Evolutionary conservation across 2,797 vertebrate species (phyloP).

Genomic region (Peromyscus attwateri): DNA sequence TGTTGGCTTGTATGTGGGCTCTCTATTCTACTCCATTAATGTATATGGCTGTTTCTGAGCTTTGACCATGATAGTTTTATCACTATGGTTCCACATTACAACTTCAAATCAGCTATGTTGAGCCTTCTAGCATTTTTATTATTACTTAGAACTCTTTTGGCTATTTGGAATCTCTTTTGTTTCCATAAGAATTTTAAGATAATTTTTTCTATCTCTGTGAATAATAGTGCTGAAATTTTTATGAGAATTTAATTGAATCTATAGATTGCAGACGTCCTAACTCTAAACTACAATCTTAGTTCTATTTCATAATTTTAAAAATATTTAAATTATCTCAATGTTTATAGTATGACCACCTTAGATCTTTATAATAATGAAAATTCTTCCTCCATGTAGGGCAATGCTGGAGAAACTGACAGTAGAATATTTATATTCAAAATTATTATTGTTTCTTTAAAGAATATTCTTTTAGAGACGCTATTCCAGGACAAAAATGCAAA

Average conservation of each 20-base stretch:
- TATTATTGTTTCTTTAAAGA: not conserved
- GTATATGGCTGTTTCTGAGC: not conserved
- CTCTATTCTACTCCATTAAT: not conserved
- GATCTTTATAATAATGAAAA: not conserved
- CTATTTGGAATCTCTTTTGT: not conserved
- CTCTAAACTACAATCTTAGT: not conserved
- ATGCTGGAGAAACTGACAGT: not conserved
- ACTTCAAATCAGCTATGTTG: not conserved
- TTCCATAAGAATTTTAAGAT: not conserved
- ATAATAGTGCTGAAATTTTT: not conserved
- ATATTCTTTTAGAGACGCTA: not conserved
- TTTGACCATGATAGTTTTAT: not conserved
- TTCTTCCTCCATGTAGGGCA: not conserved
- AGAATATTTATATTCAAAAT: not conserved
- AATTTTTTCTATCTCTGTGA: not conserved
- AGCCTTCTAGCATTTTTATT: not conserved
- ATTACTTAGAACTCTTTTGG: not conserved
- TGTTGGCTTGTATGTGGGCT: not conserved
- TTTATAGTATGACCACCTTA: not conserved
- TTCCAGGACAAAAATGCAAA: not conserved
- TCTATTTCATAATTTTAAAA: not conserved
- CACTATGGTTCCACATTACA: not conserved
- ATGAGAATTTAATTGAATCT: not conserved
- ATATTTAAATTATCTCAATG: not conserved
- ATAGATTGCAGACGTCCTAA: not conserved